Evolutionary conservation across 1,140 invertebrate genomes (phyloP), one percentile per base, ranked within the genome.

Genomic region (Brachionus rubens): DNA sequence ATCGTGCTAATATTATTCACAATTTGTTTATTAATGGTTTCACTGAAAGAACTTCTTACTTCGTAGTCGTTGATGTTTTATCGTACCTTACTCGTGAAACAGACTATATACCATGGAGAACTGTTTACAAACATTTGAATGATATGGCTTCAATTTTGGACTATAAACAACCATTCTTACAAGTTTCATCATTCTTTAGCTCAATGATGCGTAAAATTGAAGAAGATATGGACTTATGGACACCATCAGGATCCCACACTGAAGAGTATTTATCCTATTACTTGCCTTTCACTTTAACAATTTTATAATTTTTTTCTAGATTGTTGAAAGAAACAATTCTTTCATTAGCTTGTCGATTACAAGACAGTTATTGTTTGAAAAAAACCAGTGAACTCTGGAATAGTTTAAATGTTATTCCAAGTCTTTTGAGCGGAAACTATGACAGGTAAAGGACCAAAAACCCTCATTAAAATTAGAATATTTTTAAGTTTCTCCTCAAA

Each of bases 261-360:
- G 72, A 75, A 75, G 48, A 75, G 68, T 75, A 52, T 47, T 19
- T 12, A 46, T 19, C 1, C 16, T 30, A 12, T 21, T 19, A 48
- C n/a, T 50, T 40, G 14, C 41, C 41, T 36, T 12, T 59, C 33
- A 19, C 7, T 21, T 50, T n/a, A 41, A 47, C 19, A 47, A 30
- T 41, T 72, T 72, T 72, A 21, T 3, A 46, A n/a, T 36, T 36
- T 9, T 5, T 36, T 36, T 36, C 33, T 36, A 75, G 68, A 46
- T 26, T 75, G 14, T 46, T 75, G 14, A 75, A 75, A 59, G 48
- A 75, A n/a, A 40, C 48, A 14, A 75, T 75, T 75, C 14, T 75
- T 3, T 16, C 26, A 30, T 14, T 75, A n/a, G 50, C 72, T 36
- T 75, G 72, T 75, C 72, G 72, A 24, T 28, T 75, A n/a, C 72